Conservation (phyloP, 2,797 vertebrate species). For the Paramormyrops hopkinsi region DNA sequence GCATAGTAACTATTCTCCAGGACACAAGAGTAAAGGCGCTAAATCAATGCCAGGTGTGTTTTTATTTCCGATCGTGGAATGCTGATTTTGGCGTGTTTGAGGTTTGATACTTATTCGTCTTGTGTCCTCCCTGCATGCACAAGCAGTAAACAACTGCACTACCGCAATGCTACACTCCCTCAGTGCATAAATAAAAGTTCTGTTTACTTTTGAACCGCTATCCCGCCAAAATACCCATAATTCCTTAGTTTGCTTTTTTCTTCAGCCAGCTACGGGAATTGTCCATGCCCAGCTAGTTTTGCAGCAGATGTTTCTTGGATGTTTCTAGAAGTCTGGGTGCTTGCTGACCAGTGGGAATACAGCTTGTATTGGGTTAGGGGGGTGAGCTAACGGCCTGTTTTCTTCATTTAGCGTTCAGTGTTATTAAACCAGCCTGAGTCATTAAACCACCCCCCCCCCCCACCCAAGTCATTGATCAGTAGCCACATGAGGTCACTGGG, state of each 20-base stretch:
- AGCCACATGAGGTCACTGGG: neutral
- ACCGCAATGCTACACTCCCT: neutral
- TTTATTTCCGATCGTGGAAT: neutral
- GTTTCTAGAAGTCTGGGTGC: neutral
- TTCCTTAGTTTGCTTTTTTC: neutral
- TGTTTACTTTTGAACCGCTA: neutral
- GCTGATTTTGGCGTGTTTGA: neutral
- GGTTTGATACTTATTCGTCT: neutral
- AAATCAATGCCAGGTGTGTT: neutral
- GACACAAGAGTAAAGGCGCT: neutral
- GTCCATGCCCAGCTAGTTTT: neutral
- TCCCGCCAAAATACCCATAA: neutral
- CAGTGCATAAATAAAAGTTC: neutral
- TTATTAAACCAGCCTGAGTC: neutral
- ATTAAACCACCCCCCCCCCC: no score
- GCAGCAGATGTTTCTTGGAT: neutral
- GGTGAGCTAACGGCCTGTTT: neutral
- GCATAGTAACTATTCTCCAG: neutral
- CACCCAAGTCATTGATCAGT: neutral
- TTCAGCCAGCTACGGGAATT: neutral
- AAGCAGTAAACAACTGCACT: neutral
- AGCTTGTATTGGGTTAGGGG: neutral
- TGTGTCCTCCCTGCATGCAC: neutral
- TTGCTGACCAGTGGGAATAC: neutral
- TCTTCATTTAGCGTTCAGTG: neutral